Evolutionary conservation across 2,113 vertebrate species (phyloP), one percentile per base, ranked within the genome.

Genomic region (Oncorhynchus kisutch): DNA sequence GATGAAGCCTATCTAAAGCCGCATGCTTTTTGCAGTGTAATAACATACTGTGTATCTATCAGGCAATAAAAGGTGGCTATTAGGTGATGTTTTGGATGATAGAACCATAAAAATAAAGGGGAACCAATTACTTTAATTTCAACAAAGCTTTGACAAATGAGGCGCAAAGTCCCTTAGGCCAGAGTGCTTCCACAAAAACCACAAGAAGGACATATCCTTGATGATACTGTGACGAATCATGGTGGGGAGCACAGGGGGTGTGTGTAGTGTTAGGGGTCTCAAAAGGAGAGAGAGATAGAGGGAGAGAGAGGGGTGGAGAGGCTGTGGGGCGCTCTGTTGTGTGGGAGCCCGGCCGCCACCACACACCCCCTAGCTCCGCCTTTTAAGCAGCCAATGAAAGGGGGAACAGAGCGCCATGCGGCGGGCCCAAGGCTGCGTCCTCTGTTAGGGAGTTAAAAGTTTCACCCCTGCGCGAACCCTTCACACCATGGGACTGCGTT

Each of bases 401-500:
- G 29, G 16, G 73, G 78, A 81, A 75, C 80, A 77, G 66, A 77
- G 76, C 54, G 78, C 76, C 78, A 73, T 73, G 78, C 60, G 67
- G 73, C 20, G 49, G n/a, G 13, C 45, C 68, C 39, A 78, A 78
- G 72, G 74, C 73, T 59, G 74, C 77, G 71, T 73, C 81, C 81
- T 86, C 78, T 84, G 81, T 74, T 69, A 83, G 78, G 81, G 84
- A 84, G 78, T 82, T 75, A 83, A 87, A 76, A 77, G 59, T 62
- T 77, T 85, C 84, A 86, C 86, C 87, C 81, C 71, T 81, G 66
- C 39, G 74, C 78, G 86, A 89, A 82, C 88, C 78, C 81, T 81
- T 85, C 84, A 66, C 84, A 80, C 80, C 82, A 79, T 62, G 75
- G 78, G 73, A 76, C 74, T 73, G 72, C 71, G 45, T 85, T 89